Percentiles rank a stretch among this genome's conserved stretches.
phyloP scores from a whole-genome alignment of 2,113 vertebrate species.

The Caranx melampygus region DNA sequence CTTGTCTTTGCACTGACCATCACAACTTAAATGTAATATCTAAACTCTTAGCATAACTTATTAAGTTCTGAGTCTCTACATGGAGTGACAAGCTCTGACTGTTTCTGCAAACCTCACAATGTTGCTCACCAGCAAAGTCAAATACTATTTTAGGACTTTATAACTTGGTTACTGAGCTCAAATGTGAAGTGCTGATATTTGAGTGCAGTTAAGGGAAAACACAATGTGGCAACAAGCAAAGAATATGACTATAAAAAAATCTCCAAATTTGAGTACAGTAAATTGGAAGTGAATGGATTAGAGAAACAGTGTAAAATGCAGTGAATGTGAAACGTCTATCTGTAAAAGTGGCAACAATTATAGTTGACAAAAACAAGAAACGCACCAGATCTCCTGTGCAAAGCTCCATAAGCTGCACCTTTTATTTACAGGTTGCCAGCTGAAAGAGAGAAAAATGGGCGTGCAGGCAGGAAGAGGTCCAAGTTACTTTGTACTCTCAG shows the following conservation, averaged over 20 bases:
- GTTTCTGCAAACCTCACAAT: neutral
- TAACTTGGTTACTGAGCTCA: neutral
- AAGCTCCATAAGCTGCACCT: constrained; percentile 52
- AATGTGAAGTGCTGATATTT: neutral
- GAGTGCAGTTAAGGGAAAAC: neutral
- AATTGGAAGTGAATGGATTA: neutral
- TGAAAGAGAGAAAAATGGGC: constrained; percentile 77
- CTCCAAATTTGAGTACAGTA: too few relatives aligned
- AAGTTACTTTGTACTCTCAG: constrained; percentile 88
- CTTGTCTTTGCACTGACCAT: neutral
- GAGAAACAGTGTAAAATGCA: neutral
- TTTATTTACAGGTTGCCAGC: constrained; percentile 59
- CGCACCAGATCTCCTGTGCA: constrained; percentile 29
- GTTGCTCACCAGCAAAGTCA: neutral
- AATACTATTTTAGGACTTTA: neutral
- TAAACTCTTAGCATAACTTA: neutral
- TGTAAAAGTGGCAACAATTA: constrained; percentile 13
- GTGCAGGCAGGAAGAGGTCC: constrained; percentile 92
- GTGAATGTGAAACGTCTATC: neutral
- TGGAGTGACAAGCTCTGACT: constrained; percentile 18
- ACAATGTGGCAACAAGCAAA: neutral
- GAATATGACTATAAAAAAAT: neutral
- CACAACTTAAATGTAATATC: neutral
- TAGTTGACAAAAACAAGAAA: constrained; percentile 32
- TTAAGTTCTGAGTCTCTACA: neutral